Evolutionary conservation across 2,113 vertebrate genomes (phyloP).

Genomic region (Aramus guarauna): DNA sequence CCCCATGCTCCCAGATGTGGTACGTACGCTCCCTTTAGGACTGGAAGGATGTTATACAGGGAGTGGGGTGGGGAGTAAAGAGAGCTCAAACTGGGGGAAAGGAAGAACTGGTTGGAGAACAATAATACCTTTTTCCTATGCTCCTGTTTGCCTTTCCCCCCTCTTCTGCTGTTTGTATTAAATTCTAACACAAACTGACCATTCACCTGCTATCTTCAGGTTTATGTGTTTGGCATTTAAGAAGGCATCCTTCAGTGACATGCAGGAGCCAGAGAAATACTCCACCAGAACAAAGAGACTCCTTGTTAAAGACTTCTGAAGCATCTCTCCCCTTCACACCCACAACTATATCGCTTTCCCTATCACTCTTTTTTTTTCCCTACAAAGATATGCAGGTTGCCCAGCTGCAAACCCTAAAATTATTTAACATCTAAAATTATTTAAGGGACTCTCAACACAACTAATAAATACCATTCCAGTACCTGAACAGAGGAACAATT

Average conservation of each 20-base stretch:
- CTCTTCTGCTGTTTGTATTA: background rate
- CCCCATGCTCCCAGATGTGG: background rate
- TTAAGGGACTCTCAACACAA: background rate
- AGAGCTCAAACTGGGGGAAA: background rate
- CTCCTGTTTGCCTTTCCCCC: background rate
- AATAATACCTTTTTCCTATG: background rate
- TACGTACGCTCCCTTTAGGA: background rate
- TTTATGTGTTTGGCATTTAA: background rate
- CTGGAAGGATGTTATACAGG: background rate
- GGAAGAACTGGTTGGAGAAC: background rate
- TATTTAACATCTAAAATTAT: background rate
- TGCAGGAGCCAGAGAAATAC: background rate
- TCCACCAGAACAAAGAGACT: background rate
- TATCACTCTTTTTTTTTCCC: background rate
- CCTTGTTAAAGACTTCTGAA: background rate
- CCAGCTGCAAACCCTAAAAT: background rate
- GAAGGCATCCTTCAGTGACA: background rate
- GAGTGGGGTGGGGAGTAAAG: background rate
- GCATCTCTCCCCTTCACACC: background rate
- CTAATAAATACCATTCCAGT: background rate
- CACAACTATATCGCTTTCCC: background rate
- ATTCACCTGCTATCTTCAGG: background rate
- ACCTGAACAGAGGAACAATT: conserved; percentile 91
- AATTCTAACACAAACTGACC: background rate
- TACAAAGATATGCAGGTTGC: background rate